Percentiles rank a stretch among this genome's conserved stretches.
phyloP scores from a whole-genome alignment of 2,888 invertebrate genomes.

The Girardia tigrina region DNA sequence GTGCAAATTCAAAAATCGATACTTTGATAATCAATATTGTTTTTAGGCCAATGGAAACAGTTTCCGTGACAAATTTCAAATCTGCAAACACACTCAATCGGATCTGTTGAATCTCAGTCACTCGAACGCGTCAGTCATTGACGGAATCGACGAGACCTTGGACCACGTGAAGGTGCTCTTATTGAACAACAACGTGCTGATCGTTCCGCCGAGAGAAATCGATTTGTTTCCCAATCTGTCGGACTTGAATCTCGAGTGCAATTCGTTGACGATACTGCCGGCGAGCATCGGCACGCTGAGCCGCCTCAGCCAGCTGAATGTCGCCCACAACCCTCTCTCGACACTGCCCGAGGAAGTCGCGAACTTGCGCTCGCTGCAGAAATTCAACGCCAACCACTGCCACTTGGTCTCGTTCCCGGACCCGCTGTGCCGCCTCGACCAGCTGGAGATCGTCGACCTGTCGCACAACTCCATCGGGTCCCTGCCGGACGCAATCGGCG shows the following conservation, averaged over 20 bases:
- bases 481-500: background rate
- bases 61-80: background rate
- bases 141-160: background rate
- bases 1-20: no score
- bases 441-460: background rate
- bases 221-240: background rate
- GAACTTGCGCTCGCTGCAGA: background rate
- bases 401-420: background rate
- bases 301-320: background rate
- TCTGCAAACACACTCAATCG: background rate
- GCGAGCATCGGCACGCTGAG: background rate
- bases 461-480: background rate
- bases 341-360: background rate
- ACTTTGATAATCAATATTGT: no score
- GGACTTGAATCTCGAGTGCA: background rate
- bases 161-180: background rate
- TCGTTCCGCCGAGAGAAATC: background rate
- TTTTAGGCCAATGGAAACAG: no score
- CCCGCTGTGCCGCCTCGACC: background rate
- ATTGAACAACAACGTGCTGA: background rate
- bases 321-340: background rate
- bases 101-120: constrained; percentile 13
- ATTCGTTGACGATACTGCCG: background rate
- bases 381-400: constrained; percentile 4
- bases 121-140: background rate